phyloP scores from a whole-genome alignment of 2,888 invertebrate genomes.

The Cremastinae sp. region DNA sequence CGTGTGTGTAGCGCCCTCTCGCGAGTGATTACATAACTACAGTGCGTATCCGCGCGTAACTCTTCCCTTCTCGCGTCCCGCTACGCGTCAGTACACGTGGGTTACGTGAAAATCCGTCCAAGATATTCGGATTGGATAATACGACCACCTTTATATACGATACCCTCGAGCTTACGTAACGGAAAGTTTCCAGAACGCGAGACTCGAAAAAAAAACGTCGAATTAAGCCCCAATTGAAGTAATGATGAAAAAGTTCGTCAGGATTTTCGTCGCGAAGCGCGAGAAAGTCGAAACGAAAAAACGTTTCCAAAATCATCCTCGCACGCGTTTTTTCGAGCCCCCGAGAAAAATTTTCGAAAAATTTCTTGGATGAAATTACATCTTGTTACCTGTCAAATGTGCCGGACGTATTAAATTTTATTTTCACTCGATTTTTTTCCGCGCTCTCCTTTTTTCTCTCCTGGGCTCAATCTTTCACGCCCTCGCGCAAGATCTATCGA shows the following conservation, averaged over 20 bases:
- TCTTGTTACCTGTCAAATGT: constrained; percentile 12
- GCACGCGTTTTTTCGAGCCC: too few species aligned
- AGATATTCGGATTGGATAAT: constrained; percentile 24
- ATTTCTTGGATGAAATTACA: too few species aligned
- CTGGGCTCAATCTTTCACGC: constrained; percentile 18
- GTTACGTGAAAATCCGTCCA: constrained; percentile 38
- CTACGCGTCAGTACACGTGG: constrained; percentile 2
- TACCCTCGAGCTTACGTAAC: constrained; percentile 11
- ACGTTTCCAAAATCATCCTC: too few species aligned
- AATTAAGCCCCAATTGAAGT: too few species aligned
- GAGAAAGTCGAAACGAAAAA: too few species aligned
- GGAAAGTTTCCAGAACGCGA: constrained; percentile 9
- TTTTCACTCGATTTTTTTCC: constrained; percentile 17
- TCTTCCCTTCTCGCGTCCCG: neutral
- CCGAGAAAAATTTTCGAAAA: too few species aligned
- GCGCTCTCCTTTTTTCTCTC: constrained; percentile 6
- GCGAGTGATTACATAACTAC: constrained; percentile 37
- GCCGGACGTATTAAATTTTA: constrained; percentile 28
- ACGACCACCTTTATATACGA: constrained; percentile 3
- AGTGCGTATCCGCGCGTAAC: constrained; percentile 25
- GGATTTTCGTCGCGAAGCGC: neutral
- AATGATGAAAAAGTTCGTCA: neutral
- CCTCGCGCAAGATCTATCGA: constrained; percentile 52
- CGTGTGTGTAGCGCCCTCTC: constrained; percentile 36
- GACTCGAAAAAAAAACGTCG: neutral